Evolutionary conservation across 1,140 invertebrate genomes (phyloP), one percentile per base, ranked within the genome.

Genomic region (Eufriesea mexicana): DNA sequence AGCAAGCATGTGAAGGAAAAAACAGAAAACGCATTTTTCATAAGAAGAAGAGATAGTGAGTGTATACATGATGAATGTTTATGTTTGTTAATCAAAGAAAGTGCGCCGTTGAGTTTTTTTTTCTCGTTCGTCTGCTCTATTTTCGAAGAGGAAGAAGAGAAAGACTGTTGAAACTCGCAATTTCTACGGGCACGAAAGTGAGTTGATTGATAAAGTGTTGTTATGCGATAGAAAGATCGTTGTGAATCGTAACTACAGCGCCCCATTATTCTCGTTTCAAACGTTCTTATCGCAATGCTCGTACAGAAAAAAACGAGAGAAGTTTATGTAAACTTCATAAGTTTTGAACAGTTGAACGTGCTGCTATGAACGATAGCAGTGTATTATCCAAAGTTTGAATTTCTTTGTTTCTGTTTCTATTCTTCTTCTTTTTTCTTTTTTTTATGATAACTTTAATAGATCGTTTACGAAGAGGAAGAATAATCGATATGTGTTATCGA

Each of bases 351-450:
- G 23, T 84, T 55, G 62, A 73, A 45, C 23, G 35, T 73, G 71
- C 77, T 55, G 73, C 64, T 78, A 54, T 61, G 20, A 59, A 18
- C 23, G 35, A 55, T 45, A 47, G 76, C 67, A 62, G 77, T 64
- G 74, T 87, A 79, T 87, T 86, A 79, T 87, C 87, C 87, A 89
- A 89, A 89, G 87, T 88, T 89, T 88, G 68, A 64, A 84, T 88
- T 89, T 78, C 54, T 82, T 87, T 85, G 42, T 85, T 79, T 85
- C 57, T 77, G 35, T 84, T 77, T 83, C 20, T 54, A 25, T 20
- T 73, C n/a, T 49, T 57, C 6, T 18, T 28, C 6, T 25, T 4
- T 5, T n/a, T 45, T 47, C 8, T 47, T 68, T 28, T 73, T 74
- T 28, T 55, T 87, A 84, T 70, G 45, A 72, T 83, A 85, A 23